Evolutionary conservation across 35 echinoderm and acorn worm genomes (phyloP), one percentile per base, ranked within the genome.

Genomic region (Amphiura filiformis): DNA sequence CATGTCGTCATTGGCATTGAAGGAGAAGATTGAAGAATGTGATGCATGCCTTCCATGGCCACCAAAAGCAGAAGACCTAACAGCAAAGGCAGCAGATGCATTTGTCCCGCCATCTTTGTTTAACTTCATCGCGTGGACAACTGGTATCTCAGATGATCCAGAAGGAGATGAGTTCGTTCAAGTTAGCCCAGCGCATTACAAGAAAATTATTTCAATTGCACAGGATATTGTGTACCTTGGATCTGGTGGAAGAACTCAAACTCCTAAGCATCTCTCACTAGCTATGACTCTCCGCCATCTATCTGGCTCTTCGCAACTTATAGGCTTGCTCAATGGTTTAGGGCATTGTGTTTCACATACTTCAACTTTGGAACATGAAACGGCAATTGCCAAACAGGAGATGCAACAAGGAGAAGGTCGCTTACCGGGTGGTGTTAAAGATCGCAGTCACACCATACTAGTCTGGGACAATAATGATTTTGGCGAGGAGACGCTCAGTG

Each of bases 221-320:
- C 90, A 92, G 65, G 84, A 92, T 47, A 82, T 92, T 12, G 32
- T 92, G 1, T 92, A 82, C 35, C 47, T 88, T 0, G n/a, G 56
- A 9, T 78, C 79, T 37, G 84, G 61, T 39, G 89, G 93, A 61
- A 91, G 40, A 32, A 78, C 38, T 23, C 18, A 28, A 40, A 87
- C 76, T 79, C 93, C 93, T 23, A 91, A 95, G 42, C 93, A 95
- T 34, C 5, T 83, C 0, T 39, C 75, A 7, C 44, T 91, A 14
- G 84, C 85, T 2, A 91, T 95, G 93, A 44, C 89, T 49, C 39
- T 95, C 26, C 77, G 91, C 36, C 85, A 92, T 78, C 34, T 88
- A 23, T 83, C 17, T 78, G 86, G 85, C 0, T 87, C 84, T 26
- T 77, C 85, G 0, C 75, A 76, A 34, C 1, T 92, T 1, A 82